phyloP scores from a whole-genome alignment of 64 coral and sea anemone species.

The Anthopleura sola region DNA sequence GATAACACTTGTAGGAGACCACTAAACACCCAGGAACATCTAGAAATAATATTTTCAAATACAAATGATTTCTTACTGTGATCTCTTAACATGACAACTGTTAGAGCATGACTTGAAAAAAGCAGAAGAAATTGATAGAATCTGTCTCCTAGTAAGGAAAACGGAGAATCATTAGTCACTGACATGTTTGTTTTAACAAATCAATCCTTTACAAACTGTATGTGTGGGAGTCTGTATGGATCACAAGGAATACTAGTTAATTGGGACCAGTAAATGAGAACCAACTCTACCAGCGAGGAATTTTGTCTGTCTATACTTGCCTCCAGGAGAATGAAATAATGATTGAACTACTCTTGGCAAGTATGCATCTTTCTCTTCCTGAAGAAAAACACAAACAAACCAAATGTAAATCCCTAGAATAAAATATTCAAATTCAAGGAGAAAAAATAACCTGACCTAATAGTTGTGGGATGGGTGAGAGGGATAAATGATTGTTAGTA shows the following conservation, averaged over 20 bases:
- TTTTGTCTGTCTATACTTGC: constrained; percentile 20
- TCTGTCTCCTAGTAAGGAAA: constrained; percentile 57
- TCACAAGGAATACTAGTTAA: too few relatives aligned
- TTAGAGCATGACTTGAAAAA: constrained; percentile 65
- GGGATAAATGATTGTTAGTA: too few relatives aligned
- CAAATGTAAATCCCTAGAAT: too few relatives aligned
- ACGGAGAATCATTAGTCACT: neutral
- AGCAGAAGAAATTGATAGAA: constrained; percentile 67
- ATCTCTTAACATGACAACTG: constrained; percentile 56
- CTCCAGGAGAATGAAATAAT: constrained; percentile 93
- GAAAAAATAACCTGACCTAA: too few relatives aligned
- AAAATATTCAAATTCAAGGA: too few relatives aligned
- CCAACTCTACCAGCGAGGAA: too few relatives aligned
- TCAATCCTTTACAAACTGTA: neutral
- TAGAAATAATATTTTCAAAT: too few relatives aligned
- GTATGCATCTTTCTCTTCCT: constrained; percentile 78
- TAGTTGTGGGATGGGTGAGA: too few relatives aligned
- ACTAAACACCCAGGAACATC: too few relatives aligned
- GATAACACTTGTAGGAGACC: too few relatives aligned
- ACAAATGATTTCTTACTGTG: constrained; percentile 45
- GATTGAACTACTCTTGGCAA: constrained; percentile 70
- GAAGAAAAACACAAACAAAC: neutral
- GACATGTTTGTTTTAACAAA: neutral
- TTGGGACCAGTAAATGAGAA: too few relatives aligned
- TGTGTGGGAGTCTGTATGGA: too few relatives aligned